Evolutionary conservation across 2,113 vertebrate genomes (phyloP).

Genomic region (Osmerus mordax): DNA sequence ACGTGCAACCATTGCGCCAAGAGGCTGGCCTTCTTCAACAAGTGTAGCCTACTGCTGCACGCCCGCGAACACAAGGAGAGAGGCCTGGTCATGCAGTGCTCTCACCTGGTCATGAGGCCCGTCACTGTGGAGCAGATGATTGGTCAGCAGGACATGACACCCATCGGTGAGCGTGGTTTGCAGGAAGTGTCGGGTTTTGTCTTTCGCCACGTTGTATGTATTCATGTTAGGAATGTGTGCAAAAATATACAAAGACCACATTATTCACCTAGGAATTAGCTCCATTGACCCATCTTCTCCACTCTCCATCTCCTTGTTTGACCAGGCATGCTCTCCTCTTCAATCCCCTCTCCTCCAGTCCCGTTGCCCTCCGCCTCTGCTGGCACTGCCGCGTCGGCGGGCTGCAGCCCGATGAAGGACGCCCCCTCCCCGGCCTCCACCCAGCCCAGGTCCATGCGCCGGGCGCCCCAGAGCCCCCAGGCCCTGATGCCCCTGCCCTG

Average conservation of each 20-base stretch:
- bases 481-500: slow-evolving; percentile 78
- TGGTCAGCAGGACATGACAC: slow-evolving; percentile 87
- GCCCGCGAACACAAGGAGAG: slow-evolving; percentile 96
- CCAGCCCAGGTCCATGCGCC: slow-evolving; percentile 62
- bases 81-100: slow-evolving; percentile 97
- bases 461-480: slow-evolving; percentile 67
- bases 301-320: slow-evolving; percentile 26
- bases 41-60: slow-evolving; percentile 93
- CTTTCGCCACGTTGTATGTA: slow-evolving; percentile 74
- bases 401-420: slow-evolving; percentile 71
- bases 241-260: background rate
- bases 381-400: slow-evolving; percentile 37
- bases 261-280: slow-evolving; percentile 21
- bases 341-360: slow-evolving; percentile 66
- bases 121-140: slow-evolving; percentile 96
- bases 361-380: slow-evolving; percentile 50
- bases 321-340: slow-evolving; percentile 64
- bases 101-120: slow-evolving; percentile 92
- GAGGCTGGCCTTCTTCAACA: slow-evolving; percentile 95
- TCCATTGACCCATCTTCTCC: slow-evolving; percentile 32
- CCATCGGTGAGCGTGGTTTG: slow-evolving; percentile 60
- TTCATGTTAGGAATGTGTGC: background rate
- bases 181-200: slow-evolving; percentile 34
- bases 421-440: slow-evolving; percentile 39
- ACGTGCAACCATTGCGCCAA: slow-evolving; percentile 96